Conservation (phyloP, 1,140 invertebrate species). For the Pseudomyrmex pallidus region DNA sequence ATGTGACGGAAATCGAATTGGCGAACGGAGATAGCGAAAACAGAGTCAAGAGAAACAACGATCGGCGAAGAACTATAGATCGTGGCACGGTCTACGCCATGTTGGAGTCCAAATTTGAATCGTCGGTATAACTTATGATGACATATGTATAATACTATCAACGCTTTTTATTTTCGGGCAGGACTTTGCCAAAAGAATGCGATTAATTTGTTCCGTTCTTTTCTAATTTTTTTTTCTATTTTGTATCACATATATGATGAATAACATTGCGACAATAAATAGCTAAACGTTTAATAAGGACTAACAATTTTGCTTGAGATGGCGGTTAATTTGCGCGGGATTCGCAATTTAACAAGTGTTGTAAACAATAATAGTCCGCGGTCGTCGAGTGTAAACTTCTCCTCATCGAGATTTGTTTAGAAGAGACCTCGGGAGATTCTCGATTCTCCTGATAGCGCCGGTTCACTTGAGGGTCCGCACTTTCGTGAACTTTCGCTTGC, state of each 20-base stretch:
- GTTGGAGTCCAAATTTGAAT: slow-evolving; percentile 80
- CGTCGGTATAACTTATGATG: slow-evolving; percentile 71
- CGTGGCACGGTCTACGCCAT: slow-evolving; percentile 71
- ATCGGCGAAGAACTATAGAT: slow-evolving; percentile 45
- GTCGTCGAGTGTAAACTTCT: neutral
- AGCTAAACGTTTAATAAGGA: no score
- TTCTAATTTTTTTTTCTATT: no score
- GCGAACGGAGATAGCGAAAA: slow-evolving; percentile 52
- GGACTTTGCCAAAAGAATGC: no score
- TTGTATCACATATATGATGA: no score
- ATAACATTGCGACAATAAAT: no score
- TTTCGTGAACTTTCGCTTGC: slow-evolving; percentile 33
- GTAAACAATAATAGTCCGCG: slow-evolving; percentile 41
- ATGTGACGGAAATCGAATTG: slow-evolving; percentile 51
- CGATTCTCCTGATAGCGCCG: slow-evolving; percentile 36
- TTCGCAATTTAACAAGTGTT: slow-evolving; percentile 17
- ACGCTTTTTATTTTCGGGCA: no score
- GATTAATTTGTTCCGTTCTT: no score
- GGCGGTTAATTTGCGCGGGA: neutral
- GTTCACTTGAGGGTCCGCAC: slow-evolving; percentile 28
- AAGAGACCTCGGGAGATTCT: slow-evolving; percentile 1
- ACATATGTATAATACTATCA: neutral
- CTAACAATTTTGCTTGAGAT: no score
- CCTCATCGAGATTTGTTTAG: slow-evolving; percentile 25
- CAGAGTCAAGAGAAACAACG: slow-evolving; percentile 71